Evolutionary conservation across 2,113 vertebrate genomes (phyloP).

Genomic region (Puntigrus tetrazona): DNA sequence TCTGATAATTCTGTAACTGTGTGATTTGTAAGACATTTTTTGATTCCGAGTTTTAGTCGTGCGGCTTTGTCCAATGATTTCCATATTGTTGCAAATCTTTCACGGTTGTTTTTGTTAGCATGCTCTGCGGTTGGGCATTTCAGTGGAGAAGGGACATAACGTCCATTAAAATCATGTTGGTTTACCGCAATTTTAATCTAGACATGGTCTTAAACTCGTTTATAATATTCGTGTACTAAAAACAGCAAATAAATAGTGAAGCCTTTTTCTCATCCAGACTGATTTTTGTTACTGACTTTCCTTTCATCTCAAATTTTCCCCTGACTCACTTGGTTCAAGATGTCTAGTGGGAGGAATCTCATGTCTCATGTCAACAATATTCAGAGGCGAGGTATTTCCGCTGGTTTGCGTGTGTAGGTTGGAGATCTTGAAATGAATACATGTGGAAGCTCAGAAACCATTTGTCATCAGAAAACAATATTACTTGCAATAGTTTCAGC

Average conservation of each 20-base stretch:
- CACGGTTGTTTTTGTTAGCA: not conserved
- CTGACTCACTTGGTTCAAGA: slow-evolving; percentile 61
- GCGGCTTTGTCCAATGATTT: not conserved
- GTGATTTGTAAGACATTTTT: not conserved
- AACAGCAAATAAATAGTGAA: slow-evolving; percentile 38
- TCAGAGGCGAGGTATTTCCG: slow-evolving; percentile 27
- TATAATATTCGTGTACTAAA: slow-evolving; percentile 9
- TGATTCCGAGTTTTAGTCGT: not conserved
- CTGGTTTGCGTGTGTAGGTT: slow-evolving; percentile 15
- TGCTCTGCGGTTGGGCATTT: not conserved
- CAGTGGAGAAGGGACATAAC: not conserved
- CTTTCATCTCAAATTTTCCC: slow-evolving; percentile 51
- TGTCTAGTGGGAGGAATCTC: slow-evolving; percentile 58
- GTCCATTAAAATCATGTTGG: not conserved
- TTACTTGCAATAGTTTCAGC: not conserved
- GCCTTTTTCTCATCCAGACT: slow-evolving; percentile 22
- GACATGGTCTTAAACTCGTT: not conserved
- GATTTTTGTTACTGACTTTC: slow-evolving; percentile 50
- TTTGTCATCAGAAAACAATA: not conserved
- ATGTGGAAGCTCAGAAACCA: slow-evolving; percentile 7
- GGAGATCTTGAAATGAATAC: not conserved
- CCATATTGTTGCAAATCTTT: not conserved
- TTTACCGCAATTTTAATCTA: not conserved
- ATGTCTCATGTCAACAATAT: slow-evolving; percentile 56
- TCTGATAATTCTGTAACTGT: not conserved